Base-by-base conservation (phyloP, 2,797 vertebrate species). In the Peromyscus nudipes region DNA sequence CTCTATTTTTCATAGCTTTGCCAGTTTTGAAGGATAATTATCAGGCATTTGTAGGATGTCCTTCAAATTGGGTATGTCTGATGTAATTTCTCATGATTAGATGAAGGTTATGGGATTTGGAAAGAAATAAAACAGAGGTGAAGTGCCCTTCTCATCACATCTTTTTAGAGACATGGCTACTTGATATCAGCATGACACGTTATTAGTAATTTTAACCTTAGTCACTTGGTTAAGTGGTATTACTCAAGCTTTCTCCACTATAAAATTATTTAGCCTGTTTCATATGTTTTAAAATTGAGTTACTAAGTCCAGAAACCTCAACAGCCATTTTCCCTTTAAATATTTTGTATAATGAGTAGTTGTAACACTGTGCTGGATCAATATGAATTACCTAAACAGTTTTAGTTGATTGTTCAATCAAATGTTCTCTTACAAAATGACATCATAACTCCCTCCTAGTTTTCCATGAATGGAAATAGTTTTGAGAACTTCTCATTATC, bases 21-120 rank as follows among this genome's bases (percentile, higher is more conserved):
- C n/a, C 55, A 80, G 2, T 95, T 96, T 95, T 64, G 11, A 94
- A 65, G 17, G 90, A 55, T 90, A 83, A 90, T 83, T 27, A 69
- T 89, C 23, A 34, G 12, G 1, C 19, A 94, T 94, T 92, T 87
- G 19, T 75, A 87, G 12, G 90, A 80, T 94, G n/a, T 69, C 62
- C 69, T 87, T 96, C 64, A 69, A 46, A 77, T 69, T 52, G 31
- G 25, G 21, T 84, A 87, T 57, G 25, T 11, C n/a, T 94, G 57
- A 84, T 94, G n/a, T 75, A 31, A 75, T 90, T 95, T 92, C 55
- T 94, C 55, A 80, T 49, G 76, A 40, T 86, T 90, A 62, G 12
- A 67, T 43, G 60, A 80, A 52, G 69, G 79, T 75, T 82, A 77
- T 76, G 5, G 27, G 34, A 64, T 71, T 91, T 94, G 49, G 34